Evolutionary conservation across 1,140 invertebrate species (phyloP).

Genomic region (Ostrea denselamellosa): DNA sequence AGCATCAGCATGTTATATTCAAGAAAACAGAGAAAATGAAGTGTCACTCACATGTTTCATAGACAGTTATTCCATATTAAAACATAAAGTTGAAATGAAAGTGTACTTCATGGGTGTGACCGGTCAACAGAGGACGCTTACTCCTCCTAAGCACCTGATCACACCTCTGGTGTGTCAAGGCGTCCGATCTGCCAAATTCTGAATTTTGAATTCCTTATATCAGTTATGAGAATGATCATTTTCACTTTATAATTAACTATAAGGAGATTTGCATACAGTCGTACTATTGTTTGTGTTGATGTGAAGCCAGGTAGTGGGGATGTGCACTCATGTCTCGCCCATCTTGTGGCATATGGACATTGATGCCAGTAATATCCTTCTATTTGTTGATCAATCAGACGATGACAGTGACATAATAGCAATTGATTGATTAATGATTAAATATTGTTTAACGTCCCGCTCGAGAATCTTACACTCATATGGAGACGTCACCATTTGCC

Average conservation of each 20-base stretch:
- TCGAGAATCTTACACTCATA: no score
- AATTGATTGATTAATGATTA: no score
- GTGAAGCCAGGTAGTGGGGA: conserved; percentile 39
- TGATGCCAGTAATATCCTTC: no score
- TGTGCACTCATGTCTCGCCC: conserved; percentile 39
- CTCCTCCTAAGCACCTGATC: no score
- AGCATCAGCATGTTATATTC: conserved; percentile 6
- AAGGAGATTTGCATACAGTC: neutral
- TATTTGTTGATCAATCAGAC: neutral
- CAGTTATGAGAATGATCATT: no score
- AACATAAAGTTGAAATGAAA: conserved; percentile 36
- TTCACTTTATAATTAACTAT: neutral
- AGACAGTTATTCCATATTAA: neutral
- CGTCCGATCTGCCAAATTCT: no score
- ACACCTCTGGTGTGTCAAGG: no score
- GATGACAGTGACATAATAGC: neutral
- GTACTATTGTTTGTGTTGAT: conserved; percentile 37
- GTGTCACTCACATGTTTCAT: conserved; percentile 28
- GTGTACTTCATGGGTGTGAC: neutral
- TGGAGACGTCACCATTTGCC: no score
- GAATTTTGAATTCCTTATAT: no score
- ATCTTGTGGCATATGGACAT: conserved; percentile 30
- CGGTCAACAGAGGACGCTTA: no score
- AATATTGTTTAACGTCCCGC: no score
- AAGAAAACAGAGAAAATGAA: conserved; percentile 50